Percentiles rank a stretch among this genome's conserved stretches.
Evolutionary conservation across 2,888 invertebrate species (phyloP).

Genomic region (Atrina japonica): DNA sequence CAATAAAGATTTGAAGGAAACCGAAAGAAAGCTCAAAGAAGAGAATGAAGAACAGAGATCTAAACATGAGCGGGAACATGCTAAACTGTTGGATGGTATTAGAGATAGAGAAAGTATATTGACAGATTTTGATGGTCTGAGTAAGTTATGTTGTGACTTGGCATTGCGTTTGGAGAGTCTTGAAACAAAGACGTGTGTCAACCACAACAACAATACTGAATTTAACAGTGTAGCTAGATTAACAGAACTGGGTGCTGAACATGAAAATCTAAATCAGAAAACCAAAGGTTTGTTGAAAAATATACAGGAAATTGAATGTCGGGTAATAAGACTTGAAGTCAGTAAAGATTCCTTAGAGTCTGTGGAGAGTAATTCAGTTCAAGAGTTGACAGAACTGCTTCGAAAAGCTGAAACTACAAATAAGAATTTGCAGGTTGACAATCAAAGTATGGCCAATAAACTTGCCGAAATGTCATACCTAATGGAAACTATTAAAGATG

Average conservation of each 20-base stretch:
- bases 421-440: constrained; percentile 11
- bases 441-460: neutral
- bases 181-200: neutral
- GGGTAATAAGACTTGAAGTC: constrained; percentile 38
- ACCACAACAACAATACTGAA: neutral
- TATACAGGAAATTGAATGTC: constrained; percentile 42
- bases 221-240: constrained; percentile 10
- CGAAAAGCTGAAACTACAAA: constrained; percentile 26
- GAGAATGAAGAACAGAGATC: neutral
- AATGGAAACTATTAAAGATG: neutral
- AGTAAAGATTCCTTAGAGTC: constrained; percentile 36
- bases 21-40: constrained; percentile 2
- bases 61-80: neutral
- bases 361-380: constrained; percentile 1
- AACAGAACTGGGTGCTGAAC: constrained; percentile 15
- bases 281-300: constrained; percentile 28
- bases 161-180: constrained; percentile 25
- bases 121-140: constrained; percentile 17
- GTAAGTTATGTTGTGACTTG: constrained; percentile 22
- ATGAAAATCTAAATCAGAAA: constrained; percentile 12
- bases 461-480: neutral
- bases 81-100: constrained; percentile 8
- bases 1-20: constrained; percentile 41
- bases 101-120: constrained; percentile 31
- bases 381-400: constrained; percentile 4